Conservation (phyloP, 2,888 invertebrate species). For the Deroplatys truncata region DNA sequence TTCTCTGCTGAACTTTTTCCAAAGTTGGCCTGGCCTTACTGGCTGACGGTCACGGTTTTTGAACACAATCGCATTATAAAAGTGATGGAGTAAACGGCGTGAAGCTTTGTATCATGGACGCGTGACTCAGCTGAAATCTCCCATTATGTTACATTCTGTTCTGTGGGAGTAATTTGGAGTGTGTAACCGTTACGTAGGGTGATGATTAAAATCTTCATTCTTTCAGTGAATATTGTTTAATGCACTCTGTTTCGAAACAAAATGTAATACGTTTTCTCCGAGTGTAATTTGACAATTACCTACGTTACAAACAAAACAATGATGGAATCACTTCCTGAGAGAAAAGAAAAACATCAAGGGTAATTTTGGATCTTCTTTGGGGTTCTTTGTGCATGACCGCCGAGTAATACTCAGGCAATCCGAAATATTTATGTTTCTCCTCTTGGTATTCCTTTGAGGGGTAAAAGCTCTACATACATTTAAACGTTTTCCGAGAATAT, state of each 20-base stretch:
- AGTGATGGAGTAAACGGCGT: neutral
- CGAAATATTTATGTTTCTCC: neutral
- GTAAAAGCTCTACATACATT: no score
- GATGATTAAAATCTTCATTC: neutral
- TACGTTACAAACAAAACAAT: neutral
- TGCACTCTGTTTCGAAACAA: neutral
- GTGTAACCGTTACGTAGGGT: neutral
- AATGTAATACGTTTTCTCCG: no score
- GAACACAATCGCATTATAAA: neutral
- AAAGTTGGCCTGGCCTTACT: neutral
- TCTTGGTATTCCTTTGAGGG: no score
- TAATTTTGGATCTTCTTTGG: neutral
- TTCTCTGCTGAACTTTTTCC: neutral
- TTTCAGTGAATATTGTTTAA: neutral
- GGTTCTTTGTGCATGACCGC: neutral
- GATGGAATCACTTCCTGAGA: neutral
- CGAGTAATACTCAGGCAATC: neutral
- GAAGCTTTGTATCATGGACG: neutral
- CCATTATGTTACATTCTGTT: neutral
- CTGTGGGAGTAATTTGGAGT: neutral
- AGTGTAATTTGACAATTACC: neutral
- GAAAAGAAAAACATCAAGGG: neutral
- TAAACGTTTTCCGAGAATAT: no score
- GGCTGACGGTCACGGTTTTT: neutral
- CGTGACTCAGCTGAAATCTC: neutral